These are phyloP conservation scores for Drosophila mettleri DNA, from an alignment of 2,888 invertebrate genomes.

Conservation along the genomic window DNA sequence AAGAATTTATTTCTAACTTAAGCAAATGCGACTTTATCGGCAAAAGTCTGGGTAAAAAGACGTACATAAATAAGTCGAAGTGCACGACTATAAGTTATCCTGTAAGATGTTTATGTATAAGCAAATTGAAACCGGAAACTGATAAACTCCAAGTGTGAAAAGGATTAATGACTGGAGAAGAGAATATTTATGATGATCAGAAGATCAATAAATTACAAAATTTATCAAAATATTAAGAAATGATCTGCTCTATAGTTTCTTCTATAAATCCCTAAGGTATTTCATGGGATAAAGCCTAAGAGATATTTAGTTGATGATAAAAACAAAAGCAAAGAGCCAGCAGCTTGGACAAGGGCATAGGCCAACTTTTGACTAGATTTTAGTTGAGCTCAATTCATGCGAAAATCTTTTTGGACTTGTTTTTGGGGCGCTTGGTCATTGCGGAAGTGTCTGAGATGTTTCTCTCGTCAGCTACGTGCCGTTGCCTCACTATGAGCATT, in stretches of 20 bases:
- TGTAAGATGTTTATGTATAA: constrained; percentile 21
- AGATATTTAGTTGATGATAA: constrained; percentile 74
- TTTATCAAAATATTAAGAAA: too few species aligned
- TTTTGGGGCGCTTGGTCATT: constrained; percentile 9
- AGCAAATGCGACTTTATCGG: constrained; percentile 77
- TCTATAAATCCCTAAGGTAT: background rate
- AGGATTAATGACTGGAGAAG: background rate
- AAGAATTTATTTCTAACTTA: constrained; percentile 80
- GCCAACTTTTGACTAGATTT: constrained; percentile 24
- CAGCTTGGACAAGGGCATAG: constrained; percentile 50
- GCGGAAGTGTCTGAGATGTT: constrained; percentile 52
- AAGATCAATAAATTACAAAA: too few species aligned
- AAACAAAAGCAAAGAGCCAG: constrained; percentile 10
- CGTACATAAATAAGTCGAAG: constrained; percentile 28
- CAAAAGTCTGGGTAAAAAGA: constrained; percentile 23
- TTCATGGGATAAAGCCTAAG: constrained; percentile 17
- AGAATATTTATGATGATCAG: background rate
- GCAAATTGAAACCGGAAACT: too few species aligned
- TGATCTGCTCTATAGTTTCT: background rate
- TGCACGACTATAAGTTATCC: constrained; percentile 47
- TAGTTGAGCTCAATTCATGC: constrained; percentile 30
- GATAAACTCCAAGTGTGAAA: background rate
- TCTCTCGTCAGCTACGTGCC: constrained; percentile 50
- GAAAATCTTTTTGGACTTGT: constrained; percentile 47
- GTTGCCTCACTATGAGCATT: constrained; percentile 42